Conservation (phyloP, 2,888 invertebrate species). For the Dynastes grantii region DNA sequence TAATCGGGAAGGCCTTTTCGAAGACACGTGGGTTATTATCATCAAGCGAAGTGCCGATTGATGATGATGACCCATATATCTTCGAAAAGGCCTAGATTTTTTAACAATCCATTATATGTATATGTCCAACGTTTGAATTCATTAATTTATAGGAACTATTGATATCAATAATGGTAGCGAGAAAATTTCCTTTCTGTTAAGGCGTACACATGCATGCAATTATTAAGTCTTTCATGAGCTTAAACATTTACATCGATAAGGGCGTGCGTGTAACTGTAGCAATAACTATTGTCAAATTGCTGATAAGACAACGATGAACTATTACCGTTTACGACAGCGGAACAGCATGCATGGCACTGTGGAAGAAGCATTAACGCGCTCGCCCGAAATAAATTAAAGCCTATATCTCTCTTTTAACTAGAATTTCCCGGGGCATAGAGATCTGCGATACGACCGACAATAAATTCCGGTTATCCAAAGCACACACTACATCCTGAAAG, state of each 20-base stretch:
- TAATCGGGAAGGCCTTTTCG: too few relatives aligned
- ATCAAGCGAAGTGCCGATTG: too few relatives aligned
- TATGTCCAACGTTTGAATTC: too few relatives aligned
- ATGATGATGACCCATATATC: too few relatives aligned
- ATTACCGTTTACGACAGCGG: slow-evolving; percentile 25
- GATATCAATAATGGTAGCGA: too few relatives aligned
- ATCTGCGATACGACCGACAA: slow-evolving; percentile 44
- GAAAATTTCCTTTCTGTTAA: neutral
- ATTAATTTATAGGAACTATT: too few relatives aligned
- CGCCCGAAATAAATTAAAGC: slow-evolving; percentile 43
- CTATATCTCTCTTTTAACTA: slow-evolving; percentile 47
- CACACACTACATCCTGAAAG: slow-evolving; percentile 50
- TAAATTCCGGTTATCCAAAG: slow-evolving; percentile 48
- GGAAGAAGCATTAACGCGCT: slow-evolving; percentile 36
- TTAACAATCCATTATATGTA: too few relatives aligned
- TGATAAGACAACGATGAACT: slow-evolving; percentile 40
- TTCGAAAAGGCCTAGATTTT: too few relatives aligned
- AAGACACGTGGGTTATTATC: too few relatives aligned
- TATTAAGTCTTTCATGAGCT: neutral
- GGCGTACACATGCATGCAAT: neutral
- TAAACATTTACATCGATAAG: slow-evolving; percentile 4
- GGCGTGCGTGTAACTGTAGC: neutral
- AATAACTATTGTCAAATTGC: slow-evolving; percentile 32
- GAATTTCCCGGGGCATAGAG: slow-evolving; percentile 46
- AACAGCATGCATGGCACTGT: slow-evolving; percentile 9